A percentile compares a stretch with the other conserved stretches of the same genome.
Conservation (phyloP, 2,888 invertebrate genomes). For the Acronicta alni region DNA sequence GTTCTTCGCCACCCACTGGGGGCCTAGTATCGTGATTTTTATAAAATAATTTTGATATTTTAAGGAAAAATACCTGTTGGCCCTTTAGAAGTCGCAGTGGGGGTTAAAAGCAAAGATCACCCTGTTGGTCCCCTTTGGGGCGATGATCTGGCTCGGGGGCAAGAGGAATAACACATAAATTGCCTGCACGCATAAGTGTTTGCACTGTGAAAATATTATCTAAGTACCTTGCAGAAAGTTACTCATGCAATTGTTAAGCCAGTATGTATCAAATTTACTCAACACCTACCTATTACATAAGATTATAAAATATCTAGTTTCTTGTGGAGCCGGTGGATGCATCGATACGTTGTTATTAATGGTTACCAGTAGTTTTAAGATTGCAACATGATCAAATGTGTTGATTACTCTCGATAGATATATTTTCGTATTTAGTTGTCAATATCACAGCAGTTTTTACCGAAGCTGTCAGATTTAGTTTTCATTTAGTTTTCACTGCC, state of each 20-base stretch:
- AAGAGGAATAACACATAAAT: neutral
- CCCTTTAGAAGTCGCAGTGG: no score
- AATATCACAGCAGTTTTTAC: conserved; percentile 87
- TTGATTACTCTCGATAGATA: conserved; percentile 74
- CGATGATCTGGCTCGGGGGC: neutral
- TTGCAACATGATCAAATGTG: conserved; percentile 72
- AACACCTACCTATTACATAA: conserved; percentile 39
- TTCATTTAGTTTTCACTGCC: conserved; percentile 24
- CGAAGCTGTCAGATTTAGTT: conserved; percentile 75
- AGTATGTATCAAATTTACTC: conserved; percentile 54
- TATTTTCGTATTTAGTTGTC: conserved; percentile 75
- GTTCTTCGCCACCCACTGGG: no score
- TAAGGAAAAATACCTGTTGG: no score
- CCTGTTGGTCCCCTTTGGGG: no score
- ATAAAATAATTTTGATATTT: no score
- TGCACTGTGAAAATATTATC: conserved; percentile 13
- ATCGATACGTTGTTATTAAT: conserved; percentile 71
- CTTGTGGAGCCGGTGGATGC: conserved; percentile 65
- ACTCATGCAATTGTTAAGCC: conserved; percentile 51
- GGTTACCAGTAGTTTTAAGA: conserved; percentile 87
- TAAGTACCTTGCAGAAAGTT: conserved; percentile 36
- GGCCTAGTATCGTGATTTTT: no score
- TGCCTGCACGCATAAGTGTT: neutral
- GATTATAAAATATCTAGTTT: conserved; percentile 59
- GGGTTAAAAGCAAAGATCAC: no score